A percentile compares a stretch with the other conserved stretches of the same genome.
Evolutionary conservation across 1,140 invertebrate species (phyloP).

Genomic region (Drosophila orena): DNA sequence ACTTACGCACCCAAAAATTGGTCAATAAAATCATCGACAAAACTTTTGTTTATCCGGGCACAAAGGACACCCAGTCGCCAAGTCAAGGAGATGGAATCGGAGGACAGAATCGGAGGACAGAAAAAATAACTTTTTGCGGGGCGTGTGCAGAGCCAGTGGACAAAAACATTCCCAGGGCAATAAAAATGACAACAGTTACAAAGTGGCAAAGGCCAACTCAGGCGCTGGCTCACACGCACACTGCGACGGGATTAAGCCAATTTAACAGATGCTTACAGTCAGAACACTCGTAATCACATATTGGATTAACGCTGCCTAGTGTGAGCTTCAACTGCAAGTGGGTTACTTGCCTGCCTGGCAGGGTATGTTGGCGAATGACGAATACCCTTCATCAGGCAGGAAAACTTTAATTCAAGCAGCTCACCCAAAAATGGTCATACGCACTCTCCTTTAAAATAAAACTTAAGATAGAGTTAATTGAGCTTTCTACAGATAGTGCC

Average conservation of each 20-base stretch:
- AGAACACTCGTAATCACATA: slow-evolving; percentile 68
- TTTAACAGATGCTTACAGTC: slow-evolving; percentile 58
- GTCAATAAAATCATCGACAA: slow-evolving; percentile 83
- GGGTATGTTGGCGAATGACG: no score
- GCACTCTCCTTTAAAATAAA: no score
- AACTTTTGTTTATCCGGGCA: slow-evolving; percentile 71
- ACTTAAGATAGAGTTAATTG: no score
- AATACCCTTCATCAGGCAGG: slow-evolving; percentile 56
- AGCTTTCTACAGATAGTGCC: no score
- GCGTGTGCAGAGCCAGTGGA: slow-evolving; percentile 67
- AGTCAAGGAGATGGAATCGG: slow-evolving; percentile 16
- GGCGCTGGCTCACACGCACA: slow-evolving; percentile 40
- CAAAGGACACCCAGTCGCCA: slow-evolving; percentile 72
- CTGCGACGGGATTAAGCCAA: slow-evolving; percentile 32
- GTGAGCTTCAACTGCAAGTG: slow-evolving; percentile 56
- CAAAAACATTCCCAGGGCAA: slow-evolving; percentile 82
- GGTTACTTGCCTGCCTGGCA: slow-evolving; percentile 21
- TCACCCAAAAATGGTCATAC: no score
- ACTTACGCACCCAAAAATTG: slow-evolving; percentile 82
- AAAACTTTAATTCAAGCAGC: no score
- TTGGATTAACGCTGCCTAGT: slow-evolving; percentile 68
- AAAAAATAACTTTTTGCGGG: slow-evolving; percentile 50
- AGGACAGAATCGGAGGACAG: no score
- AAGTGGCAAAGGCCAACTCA: slow-evolving; percentile 67
- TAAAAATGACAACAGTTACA: slow-evolving; percentile 84